Evolutionary conservation across 1,140 invertebrate species (phyloP).

Genomic region (Arctopsyche grandis): DNA sequence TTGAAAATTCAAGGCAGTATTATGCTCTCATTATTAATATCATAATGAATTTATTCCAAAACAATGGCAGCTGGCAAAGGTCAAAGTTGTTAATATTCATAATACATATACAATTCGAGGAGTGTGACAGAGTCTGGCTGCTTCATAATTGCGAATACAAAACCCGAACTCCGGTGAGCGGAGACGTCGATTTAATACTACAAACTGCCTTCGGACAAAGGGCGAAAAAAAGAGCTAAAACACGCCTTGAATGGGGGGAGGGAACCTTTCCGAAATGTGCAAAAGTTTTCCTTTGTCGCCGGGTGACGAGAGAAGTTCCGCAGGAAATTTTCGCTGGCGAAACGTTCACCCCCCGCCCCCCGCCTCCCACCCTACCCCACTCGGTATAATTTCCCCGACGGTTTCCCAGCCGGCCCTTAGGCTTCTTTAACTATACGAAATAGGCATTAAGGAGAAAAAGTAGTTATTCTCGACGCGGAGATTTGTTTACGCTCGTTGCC

Average conservation of each 20-base stretch:
- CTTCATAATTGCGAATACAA: not conserved
- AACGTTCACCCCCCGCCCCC: not conserved
- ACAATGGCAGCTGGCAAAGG: too few species aligned
- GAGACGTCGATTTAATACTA: conserved; percentile 35
- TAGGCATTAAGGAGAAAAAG: conserved; percentile 23
- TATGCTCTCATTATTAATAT: too few species aligned
- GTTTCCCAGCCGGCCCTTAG: conserved; percentile 11
- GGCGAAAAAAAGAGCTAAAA: not conserved
- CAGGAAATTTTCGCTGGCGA: conserved; percentile 22
- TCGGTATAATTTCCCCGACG: conserved; percentile 26
- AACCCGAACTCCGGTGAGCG: not conserved
- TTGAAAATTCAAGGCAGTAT: too few species aligned
- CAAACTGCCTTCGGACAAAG: conserved; percentile 39
- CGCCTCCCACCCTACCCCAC: not conserved
- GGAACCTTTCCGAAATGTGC: conserved; percentile 30
- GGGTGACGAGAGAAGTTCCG: conserved; percentile 10
- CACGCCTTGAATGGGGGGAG: not conserved
- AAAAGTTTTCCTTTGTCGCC: conserved; percentile 31
- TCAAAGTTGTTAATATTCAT: not conserved
- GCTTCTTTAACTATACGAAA: conserved; percentile 13
- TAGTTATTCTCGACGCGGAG: conserved; percentile 14
- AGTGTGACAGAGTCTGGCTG: not conserved
- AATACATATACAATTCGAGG: not conserved
- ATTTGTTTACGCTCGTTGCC: conserved; percentile 9
- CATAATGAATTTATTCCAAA: too few species aligned